Evolutionary conservation across 2,888 invertebrate genomes (phyloP).

Genomic region (Epinotia bilunana): DNA sequence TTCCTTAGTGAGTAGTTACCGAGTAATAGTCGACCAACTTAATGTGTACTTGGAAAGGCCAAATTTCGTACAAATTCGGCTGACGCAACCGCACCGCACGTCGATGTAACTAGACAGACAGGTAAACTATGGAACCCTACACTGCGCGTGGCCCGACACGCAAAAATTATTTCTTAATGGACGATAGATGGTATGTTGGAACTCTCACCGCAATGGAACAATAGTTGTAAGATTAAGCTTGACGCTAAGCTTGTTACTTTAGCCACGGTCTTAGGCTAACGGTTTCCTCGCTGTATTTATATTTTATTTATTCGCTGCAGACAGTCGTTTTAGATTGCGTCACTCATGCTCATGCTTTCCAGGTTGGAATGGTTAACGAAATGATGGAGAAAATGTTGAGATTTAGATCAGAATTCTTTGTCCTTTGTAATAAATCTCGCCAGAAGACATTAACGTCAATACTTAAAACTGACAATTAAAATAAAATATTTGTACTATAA

Average conservation of each 20-base stretch:
- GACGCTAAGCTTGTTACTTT: neutral
- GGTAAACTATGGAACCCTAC: too few relatives aligned
- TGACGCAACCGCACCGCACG: too few relatives aligned
- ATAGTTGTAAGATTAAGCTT: neutral
- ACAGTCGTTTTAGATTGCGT: constrained; percentile 40
- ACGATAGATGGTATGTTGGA: too few relatives aligned
- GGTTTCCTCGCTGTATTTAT: constrained; percentile 13
- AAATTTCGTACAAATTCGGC: too few relatives aligned
- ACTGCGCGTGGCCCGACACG: too few relatives aligned
- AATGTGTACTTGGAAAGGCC: too few relatives aligned
- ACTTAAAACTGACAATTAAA: too few relatives aligned
- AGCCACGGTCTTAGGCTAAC: neutral
- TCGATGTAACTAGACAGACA: too few relatives aligned
- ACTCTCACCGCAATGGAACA: neutral
- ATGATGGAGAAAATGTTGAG: constrained; percentile 11
- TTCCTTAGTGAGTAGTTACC: too few relatives aligned
- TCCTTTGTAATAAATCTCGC: neutral
- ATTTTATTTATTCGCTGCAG: constrained; percentile 34
- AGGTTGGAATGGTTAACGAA: constrained; percentile 27
- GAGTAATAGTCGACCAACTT: too few relatives aligned
- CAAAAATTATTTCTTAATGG: too few relatives aligned
- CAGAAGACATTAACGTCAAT: neutral
- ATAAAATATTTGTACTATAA: too few relatives aligned
- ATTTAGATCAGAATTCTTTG: constrained; percentile 7
- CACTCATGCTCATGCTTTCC: constrained; percentile 34